phyloP scores from a whole-genome alignment of 2,888 invertebrate species.

The Xylocampa areola region DNA sequence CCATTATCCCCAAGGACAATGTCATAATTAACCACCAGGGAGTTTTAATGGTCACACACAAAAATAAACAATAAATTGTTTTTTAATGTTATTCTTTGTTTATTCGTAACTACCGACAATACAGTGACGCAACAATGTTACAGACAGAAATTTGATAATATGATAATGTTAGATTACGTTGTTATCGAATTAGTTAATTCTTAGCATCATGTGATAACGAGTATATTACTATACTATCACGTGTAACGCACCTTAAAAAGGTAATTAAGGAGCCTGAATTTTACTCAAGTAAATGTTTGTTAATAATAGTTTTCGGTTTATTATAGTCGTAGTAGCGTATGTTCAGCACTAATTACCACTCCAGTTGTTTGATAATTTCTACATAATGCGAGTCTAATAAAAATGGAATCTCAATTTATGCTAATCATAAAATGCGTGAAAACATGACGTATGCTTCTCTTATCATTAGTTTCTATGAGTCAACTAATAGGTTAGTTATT shows the following conservation, averaged over 20 bases:
- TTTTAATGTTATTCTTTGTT: no score
- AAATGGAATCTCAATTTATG: not conserved
- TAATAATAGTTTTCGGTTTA: no score
- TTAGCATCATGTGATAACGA: constrained; percentile 7
- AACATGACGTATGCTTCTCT: not conserved
- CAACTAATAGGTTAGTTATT: not conserved
- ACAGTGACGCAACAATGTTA: not conserved
- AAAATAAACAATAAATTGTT: no score
- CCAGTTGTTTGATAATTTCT: no score
- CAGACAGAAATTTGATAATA: not conserved
- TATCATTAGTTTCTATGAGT: not conserved
- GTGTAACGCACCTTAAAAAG: no score
- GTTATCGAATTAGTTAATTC: constrained; percentile 18
- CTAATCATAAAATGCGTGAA: not conserved
- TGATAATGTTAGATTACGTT: constrained; percentile 8
- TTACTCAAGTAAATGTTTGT: no score
- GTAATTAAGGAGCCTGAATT: no score
- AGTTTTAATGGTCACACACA: not conserved
- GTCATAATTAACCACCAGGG: not conserved
- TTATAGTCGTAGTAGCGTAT: no score
- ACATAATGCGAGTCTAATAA: no score
- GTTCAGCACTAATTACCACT: no score
- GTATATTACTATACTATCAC: not conserved
- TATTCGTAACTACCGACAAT: no score
- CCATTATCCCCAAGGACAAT: not conserved